Evolutionary conservation across 1,140 invertebrate genomes (phyloP), one percentile per base, ranked within the genome.

Genomic region (Charaxes varanes): DNA sequence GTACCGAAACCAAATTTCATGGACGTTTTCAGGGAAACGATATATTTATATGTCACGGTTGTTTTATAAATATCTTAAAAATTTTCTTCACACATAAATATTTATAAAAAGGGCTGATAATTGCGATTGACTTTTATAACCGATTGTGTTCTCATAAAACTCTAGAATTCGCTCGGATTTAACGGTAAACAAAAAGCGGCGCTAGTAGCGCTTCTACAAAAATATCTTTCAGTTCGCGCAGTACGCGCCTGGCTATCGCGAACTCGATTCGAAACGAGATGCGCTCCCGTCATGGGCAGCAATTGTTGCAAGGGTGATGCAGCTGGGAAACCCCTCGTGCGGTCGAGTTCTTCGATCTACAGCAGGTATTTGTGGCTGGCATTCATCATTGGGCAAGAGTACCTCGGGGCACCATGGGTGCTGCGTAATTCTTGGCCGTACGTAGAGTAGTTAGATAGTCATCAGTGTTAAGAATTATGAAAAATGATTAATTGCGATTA

Each of bases 251-350:
- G 42, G 53, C 58, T 51, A 53, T 59, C 70, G 65, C 62, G 66
- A 51, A 67, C 62, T 69, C 57, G 38, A 60, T 53, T 46, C 68
- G 61, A 61, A 60, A 57, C 71, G 74, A 64, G 36, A 79, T 80
- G 76, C 52, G 67, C 69, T 69, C 70, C 58, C 66, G 61, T 41
- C 45, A 80, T 80, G 76, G 76, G 76, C 62, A 77, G 72, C 68
- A 80, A 74, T 62, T 80, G 76, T 70, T 80, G 76, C 58, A 80
- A 80, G 55, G 76, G 72, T 59, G 76, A 77, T 59, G 72, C 76
- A 37, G 58, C 68, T 31, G 68, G 62, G 48, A 65, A 68, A 46
- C 68, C 72, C 33, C 40, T 74, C 51, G 58, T 59, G 46, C 50
- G 71, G 44, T 73, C 70, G 35, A 61, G 44, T 46, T 74, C 76